A percentile compares a stretch with the other conserved stretches of the same genome.
phyloP scores from a whole-genome alignment of 1,140 invertebrate genomes.

The Trypoxylus dichotomus region DNA sequence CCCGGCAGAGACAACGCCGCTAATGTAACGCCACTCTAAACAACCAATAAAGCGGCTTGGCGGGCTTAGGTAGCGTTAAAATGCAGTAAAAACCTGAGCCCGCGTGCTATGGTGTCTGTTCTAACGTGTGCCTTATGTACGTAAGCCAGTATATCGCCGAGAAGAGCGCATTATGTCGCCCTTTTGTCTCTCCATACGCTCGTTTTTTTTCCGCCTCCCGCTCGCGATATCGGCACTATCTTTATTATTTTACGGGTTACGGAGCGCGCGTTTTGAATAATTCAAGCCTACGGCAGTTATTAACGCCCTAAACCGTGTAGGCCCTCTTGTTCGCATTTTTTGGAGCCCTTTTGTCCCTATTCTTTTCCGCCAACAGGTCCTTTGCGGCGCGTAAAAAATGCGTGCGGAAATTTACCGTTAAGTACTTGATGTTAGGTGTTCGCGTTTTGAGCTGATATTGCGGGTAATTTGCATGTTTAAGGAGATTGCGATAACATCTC shows the following conservation, averaged over 20 bases:
- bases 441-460: background rate
- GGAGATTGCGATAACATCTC: background rate
- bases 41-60: conserved; percentile 51
- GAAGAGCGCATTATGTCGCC: conserved; percentile 39
- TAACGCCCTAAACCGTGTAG: background rate
- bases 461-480: background rate
- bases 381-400: background rate
- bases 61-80: conserved; percentile 51
- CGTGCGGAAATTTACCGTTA: background rate
- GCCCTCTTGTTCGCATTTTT: background rate
- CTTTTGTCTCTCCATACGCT: conserved; percentile 41
- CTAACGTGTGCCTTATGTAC: background rate
- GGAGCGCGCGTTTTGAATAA: conserved; percentile 42
- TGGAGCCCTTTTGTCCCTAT: background rate
- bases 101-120: conserved; percentile 20
- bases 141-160: background rate
- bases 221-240: conserved; percentile 39
- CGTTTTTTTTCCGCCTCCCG: conserved; percentile 39
- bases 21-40: conserved; percentile 51
- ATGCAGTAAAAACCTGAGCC: conserved; percentile 52
- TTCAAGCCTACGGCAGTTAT: conserved; percentile 24
- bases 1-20: conserved; percentile 29
- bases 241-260: conserved; percentile 51
- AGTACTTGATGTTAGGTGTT: conserved; percentile 10
- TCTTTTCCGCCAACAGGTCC: conserved; percentile 7